These are phyloP conservation scores for Leucoraja ocellata DNA, from an alignment of 2,797 vertebrate species.

Conservation along the genomic window DNA sequence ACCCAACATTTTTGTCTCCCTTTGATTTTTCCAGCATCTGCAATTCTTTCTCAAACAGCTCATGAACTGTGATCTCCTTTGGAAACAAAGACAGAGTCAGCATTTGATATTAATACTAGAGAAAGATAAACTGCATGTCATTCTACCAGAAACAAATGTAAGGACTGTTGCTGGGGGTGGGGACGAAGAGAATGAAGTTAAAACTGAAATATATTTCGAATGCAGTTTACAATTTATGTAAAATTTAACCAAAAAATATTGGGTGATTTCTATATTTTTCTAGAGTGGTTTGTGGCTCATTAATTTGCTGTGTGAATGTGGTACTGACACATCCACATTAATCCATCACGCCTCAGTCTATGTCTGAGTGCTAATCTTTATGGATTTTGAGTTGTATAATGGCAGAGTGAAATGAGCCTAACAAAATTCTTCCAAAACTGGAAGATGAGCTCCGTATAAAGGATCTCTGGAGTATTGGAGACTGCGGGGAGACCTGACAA, in stretches of 20 bases:
- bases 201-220: not conserved
- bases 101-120: not conserved
- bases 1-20: too few species aligned
- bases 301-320: not conserved
- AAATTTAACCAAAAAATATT: not conserved
- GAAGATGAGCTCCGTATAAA: not conserved
- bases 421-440: not conserved
- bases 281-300: not conserved
- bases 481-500: too few species aligned
- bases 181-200: too few species aligned
- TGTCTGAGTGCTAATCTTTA: slow-evolving; percentile 20
- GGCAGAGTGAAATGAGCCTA: not conserved
- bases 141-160: not conserved
- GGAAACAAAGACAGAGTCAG: not conserved
- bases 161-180: too few species aligned
- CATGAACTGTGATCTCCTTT: slow-evolving; percentile 29
- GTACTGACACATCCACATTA: not conserved
- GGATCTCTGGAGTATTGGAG: too few species aligned
- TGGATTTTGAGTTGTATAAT: not conserved
- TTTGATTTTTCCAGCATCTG: too few species aligned
- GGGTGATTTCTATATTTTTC: not conserved
- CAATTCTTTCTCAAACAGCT: not conserved
- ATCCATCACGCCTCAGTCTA: not conserved
- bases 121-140: not conserved
- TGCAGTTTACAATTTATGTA: not conserved